Conservation (phyloP, 2,113 vertebrate species). For the Narcine bancroftii region DNA sequence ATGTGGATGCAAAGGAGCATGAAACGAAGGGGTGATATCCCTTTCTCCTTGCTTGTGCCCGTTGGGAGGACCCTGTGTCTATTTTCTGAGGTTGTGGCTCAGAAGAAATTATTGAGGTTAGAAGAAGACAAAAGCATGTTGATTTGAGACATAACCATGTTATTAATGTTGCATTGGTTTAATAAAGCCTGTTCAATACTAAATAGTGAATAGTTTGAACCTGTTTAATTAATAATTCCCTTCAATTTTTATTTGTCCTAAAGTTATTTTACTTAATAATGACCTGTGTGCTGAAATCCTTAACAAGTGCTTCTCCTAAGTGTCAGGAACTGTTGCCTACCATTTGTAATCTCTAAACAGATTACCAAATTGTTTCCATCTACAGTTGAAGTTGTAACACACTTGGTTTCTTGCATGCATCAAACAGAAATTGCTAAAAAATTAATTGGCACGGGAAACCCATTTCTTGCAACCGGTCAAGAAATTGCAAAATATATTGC, state of each 20-base stretch:
- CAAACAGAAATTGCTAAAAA: background rate
- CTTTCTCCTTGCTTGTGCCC: background rate
- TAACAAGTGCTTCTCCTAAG: background rate
- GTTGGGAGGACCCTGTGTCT: background rate
- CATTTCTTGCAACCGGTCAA: background rate
- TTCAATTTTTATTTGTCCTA: background rate
- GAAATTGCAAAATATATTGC: background rate
- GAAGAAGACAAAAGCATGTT: conserved; percentile 1
- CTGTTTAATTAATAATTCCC: background rate
- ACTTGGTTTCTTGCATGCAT: background rate
- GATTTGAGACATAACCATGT: background rate
- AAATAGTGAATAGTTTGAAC: background rate
- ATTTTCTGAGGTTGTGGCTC: background rate
- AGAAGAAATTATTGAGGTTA: background rate
- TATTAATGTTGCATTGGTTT: conserved; percentile 3
- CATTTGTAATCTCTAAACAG: background rate
- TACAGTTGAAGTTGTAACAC: background rate
- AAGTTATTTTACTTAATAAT: background rate
- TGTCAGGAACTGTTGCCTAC: background rate
- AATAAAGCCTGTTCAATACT: background rate
- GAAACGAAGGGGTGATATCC: background rate
- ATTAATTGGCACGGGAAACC: background rate
- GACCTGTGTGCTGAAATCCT: background rate
- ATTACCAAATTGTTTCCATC: conserved; percentile 15
- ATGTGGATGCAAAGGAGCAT: background rate